These are phyloP conservation scores for Diarsia dahlii DNA, from an alignment of 2,888 invertebrate species.

Conservation along the genomic window DNA sequence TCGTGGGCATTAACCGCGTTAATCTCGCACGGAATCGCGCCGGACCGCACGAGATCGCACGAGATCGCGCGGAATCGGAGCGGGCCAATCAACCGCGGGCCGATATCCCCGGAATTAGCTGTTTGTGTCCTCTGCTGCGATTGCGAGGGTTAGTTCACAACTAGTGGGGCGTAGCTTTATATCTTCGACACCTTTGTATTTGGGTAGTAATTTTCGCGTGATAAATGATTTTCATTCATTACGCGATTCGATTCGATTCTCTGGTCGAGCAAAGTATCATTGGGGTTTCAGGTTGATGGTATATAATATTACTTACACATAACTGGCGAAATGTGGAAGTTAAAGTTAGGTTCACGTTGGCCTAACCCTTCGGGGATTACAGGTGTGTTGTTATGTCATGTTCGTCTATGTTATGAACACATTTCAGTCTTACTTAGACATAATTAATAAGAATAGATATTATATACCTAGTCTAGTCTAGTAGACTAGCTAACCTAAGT, in stretches of 20 bases:
- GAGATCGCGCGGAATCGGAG: slow-evolving; percentile 25
- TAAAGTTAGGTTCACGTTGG: no score
- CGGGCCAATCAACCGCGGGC: slow-evolving; percentile 44
- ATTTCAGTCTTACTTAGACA: background rate
- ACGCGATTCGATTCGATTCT: background rate
- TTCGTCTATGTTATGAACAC: background rate
- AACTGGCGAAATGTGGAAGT: no score
- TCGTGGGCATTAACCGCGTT: slow-evolving; percentile 52
- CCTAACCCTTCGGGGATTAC: no score
- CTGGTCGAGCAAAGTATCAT: no score
- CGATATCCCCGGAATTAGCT: slow-evolving; percentile 35
- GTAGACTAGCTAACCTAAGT: no score
- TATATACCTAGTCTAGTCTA: no score
- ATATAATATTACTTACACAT: no score
- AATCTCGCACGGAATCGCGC: slow-evolving; percentile 47
- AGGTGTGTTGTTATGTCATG: no score
- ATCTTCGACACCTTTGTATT: background rate
- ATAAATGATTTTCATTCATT: background rate
- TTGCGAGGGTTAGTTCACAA: background rate
- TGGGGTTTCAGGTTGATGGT: no score
- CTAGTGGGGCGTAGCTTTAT: background rate
- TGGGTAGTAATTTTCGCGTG: background rate
- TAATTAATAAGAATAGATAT: background rate
- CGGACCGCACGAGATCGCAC: background rate
- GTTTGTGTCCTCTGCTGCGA: slow-evolving; percentile 18